Base-by-base conservation (phyloP, 1,140 invertebrate genomes). In the Archegozetes longisetosus region DNA sequence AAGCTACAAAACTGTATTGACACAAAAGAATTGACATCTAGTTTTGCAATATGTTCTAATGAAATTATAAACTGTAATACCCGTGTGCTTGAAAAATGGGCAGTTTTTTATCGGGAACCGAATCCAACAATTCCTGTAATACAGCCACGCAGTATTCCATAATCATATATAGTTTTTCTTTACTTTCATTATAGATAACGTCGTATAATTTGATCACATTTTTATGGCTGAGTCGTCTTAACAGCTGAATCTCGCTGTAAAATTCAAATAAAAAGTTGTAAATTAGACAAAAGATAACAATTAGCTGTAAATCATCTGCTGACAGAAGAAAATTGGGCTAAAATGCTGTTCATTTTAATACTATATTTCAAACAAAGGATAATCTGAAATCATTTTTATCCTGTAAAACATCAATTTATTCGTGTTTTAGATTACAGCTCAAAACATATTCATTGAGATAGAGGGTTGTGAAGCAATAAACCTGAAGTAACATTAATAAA, bases 21-120 rank as follows among this genome's bases (percentile, higher is more conserved):
- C 23, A 50, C 4, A 9, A 9, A 20, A 50, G 23, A 54, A 32
- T 29, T 9, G 12, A 23, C 27, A 6, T 4, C 9, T 6, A n/a
- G n/a, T n/a, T n/a, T n/a, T n/a, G n/a, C n/a, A n/a, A n/a, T n/a
- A n/a, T n/a, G n/a, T n/a, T n/a, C n/a, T n/a, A n/a, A n/a, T n/a
- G n/a, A n/a, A n/a, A n/a, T n/a, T n/a, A n/a, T n/a, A n/a, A n/a
- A n/a, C n/a, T n/a, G n/a, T n/a, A n/a, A 49, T 75, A 82, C 46
- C 82, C 80, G 74, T 96, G 91, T 2, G 92, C 88, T 78, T 98
- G 94, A 77, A 84, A 89, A 61, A 90, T 76, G 9, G 93, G 93
- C 75, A 99, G 88, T 70, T 86, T 90, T 73, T 96, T 95, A 23
- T 82, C 77, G 53, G 85, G 83, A 69, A 82, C 83, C 69, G 82